These are phyloP conservation scores for Tetrax tetrax DNA, from an alignment of 2,113 vertebrate genomes.

Conservation along the genomic window DNA sequence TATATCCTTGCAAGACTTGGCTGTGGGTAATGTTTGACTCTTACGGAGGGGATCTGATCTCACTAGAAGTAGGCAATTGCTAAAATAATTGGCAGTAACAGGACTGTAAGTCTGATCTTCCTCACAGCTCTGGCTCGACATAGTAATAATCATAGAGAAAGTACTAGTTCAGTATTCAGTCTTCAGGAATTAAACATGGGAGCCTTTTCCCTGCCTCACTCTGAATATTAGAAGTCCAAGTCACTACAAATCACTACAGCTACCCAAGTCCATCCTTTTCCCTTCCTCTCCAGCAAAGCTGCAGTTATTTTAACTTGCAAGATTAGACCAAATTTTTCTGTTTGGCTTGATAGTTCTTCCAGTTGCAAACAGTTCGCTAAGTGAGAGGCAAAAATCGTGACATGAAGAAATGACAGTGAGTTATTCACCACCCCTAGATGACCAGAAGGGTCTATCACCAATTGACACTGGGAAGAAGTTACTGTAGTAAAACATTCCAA, in stretches of 20 bases:
- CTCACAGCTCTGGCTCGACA: not conserved
- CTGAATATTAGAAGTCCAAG: not conserved
- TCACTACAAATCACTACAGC: not conserved
- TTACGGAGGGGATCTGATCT: not conserved
- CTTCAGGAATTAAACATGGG: not conserved
- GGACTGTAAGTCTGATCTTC: not conserved
- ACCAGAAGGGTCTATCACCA: not conserved
- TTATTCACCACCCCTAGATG: not conserved
- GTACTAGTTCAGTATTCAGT: not conserved
- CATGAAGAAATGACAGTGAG: not conserved
- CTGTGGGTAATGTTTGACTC: not conserved
- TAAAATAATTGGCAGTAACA: not conserved
- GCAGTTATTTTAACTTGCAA: not conserved
- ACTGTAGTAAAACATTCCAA: not conserved
- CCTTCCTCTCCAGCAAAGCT: not conserved
- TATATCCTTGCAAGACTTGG: not conserved
- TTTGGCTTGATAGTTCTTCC: not conserved
- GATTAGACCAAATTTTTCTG: not conserved
- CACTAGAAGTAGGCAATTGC: not conserved
- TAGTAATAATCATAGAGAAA: not conserved
- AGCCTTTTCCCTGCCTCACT: not conserved
- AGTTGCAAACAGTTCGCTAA: not conserved
- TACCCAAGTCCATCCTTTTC: not conserved
- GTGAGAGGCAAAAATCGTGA: not conserved
- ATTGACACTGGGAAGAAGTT: rapidly evolving